These are phyloP conservation scores for Drosophila tani DNA, from an alignment of 1,140 invertebrate species.

Conservation along the genomic window DNA sequence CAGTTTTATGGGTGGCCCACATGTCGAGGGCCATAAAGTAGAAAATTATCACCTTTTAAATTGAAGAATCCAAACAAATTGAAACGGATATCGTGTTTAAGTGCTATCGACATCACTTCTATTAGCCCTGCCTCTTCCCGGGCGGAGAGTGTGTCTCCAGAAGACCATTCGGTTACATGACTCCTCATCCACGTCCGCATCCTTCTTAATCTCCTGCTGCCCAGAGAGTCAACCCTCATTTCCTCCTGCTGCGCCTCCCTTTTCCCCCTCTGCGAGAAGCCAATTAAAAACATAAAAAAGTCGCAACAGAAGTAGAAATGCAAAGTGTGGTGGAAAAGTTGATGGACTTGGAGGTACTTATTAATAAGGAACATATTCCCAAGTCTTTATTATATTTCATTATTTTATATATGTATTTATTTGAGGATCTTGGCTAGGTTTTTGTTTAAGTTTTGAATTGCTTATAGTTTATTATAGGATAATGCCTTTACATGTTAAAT, in stretches of 20 bases:
- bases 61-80: constrained; percentile 85
- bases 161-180: constrained; percentile 68
- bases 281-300: constrained; percentile 78
- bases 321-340: not conserved
- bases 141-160: constrained; percentile 18
- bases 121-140: constrained; percentile 61
- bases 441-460: not conserved
- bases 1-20: constrained; percentile 85
- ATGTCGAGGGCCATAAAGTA: constrained; percentile 85
- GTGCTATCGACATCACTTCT: constrained; percentile 85
- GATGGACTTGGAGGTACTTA: constrained; percentile 15
- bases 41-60: constrained; percentile 85
- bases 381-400: too few relatives aligned
- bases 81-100: constrained; percentile 85
- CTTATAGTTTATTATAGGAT: not conserved
- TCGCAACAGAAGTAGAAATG: constrained; percentile 46
- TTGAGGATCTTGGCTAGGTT: not conserved
- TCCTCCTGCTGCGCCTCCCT: not conserved
- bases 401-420: not conserved
- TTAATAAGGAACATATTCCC: not conserved
- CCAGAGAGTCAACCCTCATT: constrained; percentile 2
- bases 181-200: constrained; percentile 61
- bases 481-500: not conserved
- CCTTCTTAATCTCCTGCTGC: constrained; percentile 40
- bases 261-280: constrained; percentile 58